These are phyloP conservation scores for Theodoxus fluviatilis DNA, from an alignment of 2,888 invertebrate species.

Conservation along the genomic window DNA sequence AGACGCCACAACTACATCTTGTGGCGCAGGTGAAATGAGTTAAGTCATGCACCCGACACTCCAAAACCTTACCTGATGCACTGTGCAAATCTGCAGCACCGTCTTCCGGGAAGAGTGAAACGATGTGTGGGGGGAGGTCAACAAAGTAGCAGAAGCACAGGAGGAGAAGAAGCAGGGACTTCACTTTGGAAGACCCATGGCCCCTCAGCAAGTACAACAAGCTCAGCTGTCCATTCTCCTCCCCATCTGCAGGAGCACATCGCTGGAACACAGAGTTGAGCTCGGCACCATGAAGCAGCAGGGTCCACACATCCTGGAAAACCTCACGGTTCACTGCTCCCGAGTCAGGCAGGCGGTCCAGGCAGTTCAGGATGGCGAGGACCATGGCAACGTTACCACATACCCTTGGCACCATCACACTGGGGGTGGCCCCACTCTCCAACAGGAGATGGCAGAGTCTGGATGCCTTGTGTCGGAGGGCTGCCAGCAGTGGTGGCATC, in stretches of 20 bases:
- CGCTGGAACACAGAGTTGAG: slow-evolving; percentile 31
- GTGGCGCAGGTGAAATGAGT: too few species aligned
- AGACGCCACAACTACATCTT: too few species aligned
- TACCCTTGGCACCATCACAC: slow-evolving; percentile 43
- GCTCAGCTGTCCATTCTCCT: slow-evolving; percentile 22
- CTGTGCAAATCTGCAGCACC: slow-evolving; percentile 29
- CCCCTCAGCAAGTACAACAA: slow-evolving; percentile 26
- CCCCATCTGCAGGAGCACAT: slow-evolving; percentile 24
- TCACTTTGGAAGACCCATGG: slow-evolving; percentile 24
- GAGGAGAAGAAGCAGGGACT: slow-evolving; percentile 31
- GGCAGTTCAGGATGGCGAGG: slow-evolving; percentile 38
- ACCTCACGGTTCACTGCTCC: slow-evolving; percentile 1
- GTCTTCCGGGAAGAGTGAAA: slow-evolving; percentile 28
- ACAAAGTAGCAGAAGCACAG: slow-evolving; percentile 34
- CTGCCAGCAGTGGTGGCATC: slow-evolving; percentile 48
- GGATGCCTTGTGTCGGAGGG: slow-evolving; percentile 36
- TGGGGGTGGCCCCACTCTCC: slow-evolving; percentile 42
- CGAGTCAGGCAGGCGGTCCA: slow-evolving; percentile 25
- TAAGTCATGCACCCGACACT: too few species aligned
- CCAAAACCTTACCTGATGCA: slow-evolving; percentile 31
- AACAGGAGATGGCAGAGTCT: slow-evolving; percentile 43
- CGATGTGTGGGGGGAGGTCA: slow-evolving; percentile 29
- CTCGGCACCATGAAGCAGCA: slow-evolving; percentile 40
- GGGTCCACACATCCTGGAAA: slow-evolving; percentile 33
- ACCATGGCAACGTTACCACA: slow-evolving; percentile 46